Evolutionary conservation across 2,888 invertebrate genomes (phyloP).

Genomic region (Epirrita christyi): DNA sequence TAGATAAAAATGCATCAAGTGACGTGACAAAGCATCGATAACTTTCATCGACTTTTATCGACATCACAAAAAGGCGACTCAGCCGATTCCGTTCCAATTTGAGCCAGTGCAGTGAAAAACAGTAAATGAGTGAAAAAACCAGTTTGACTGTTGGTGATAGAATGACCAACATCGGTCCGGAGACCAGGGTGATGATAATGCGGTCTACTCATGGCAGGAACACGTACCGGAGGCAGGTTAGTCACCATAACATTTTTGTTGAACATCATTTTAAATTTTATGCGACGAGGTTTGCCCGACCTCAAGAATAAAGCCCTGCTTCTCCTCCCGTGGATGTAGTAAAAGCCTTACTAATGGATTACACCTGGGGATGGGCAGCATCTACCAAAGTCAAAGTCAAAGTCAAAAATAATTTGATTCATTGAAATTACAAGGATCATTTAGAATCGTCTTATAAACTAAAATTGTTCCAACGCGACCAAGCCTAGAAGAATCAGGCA

Average conservation of each 20-base stretch:
- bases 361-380: no score
- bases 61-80: background rate
- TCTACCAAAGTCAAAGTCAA: no score
- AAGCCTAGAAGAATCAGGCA: no score
- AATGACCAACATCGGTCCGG: slow-evolving; percentile 78
- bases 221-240: slow-evolving; percentile 74
- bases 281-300: no score
- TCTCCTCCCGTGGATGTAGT: no score
- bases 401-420: no score
- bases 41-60: slow-evolving; percentile 12
- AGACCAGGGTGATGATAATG: slow-evolving; percentile 79
- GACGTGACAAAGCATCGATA: slow-evolving; percentile 22
- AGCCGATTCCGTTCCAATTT: slow-evolving; percentile 4
- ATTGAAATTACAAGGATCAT: no score
- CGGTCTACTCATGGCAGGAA: slow-evolving; percentile 66
- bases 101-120: slow-evolving; percentile 31
- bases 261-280: no score
- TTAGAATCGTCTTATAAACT: no score
- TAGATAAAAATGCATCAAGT: slow-evolving; percentile 28
- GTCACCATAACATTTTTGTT: slow-evolving; percentile 2
- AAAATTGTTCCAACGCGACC: no score
- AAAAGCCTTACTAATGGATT: no score
- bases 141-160: slow-evolving; percentile 54
- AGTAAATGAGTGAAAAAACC: slow-evolving; percentile 71
- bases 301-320: no score